Evolutionary conservation across 1,140 invertebrate genomes (phyloP).

Genomic region (Cylas formicarius): DNA sequence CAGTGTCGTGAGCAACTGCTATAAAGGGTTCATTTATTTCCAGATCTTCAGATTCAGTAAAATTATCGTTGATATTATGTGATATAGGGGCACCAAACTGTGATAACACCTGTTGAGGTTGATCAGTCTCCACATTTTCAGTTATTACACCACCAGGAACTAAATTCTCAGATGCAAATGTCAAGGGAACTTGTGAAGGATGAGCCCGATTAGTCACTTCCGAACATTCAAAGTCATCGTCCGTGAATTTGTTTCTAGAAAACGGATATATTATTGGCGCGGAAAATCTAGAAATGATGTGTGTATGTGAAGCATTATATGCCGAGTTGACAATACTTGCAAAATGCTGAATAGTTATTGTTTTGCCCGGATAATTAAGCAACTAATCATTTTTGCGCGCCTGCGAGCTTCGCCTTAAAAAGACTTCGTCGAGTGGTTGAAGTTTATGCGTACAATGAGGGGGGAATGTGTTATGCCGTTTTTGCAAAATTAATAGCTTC

Average conservation of each 20-base stretch:
- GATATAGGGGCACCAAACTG: too few relatives aligned
- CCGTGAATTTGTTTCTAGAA: conserved; percentile 38
- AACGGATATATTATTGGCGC: conserved; percentile 39
- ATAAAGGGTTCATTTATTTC: too few relatives aligned
- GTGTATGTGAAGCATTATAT: conserved; percentile 29
- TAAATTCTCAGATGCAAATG: too few relatives aligned
- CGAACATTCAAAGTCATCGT: conserved; percentile 36
- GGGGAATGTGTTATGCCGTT: conserved; percentile 43
- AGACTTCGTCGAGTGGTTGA: conserved; percentile 39
- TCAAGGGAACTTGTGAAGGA: too few relatives aligned
- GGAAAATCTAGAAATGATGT: conserved; percentile 37
- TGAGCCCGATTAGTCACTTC: conserved; percentile 11
- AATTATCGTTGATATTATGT: too few relatives aligned
- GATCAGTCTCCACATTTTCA: too few relatives aligned
- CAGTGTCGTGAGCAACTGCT: too few relatives aligned
- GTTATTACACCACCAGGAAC: too few relatives aligned
- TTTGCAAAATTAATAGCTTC: conserved; percentile 8
- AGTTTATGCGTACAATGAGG: conserved; percentile 40
- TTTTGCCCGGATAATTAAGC: conserved; percentile 19
- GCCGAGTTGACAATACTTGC: conserved; percentile 35
- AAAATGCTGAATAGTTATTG: conserved; percentile 30
- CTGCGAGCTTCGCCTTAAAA: conserved; percentile 24
- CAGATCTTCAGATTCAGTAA: too few relatives aligned
- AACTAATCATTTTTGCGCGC: conserved; percentile 21
- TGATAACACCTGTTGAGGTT: too few relatives aligned